Base-by-base conservation (phyloP, 37 sponge, comb jelly and placozoan species). In the Chondrosia reniformis region DNA sequence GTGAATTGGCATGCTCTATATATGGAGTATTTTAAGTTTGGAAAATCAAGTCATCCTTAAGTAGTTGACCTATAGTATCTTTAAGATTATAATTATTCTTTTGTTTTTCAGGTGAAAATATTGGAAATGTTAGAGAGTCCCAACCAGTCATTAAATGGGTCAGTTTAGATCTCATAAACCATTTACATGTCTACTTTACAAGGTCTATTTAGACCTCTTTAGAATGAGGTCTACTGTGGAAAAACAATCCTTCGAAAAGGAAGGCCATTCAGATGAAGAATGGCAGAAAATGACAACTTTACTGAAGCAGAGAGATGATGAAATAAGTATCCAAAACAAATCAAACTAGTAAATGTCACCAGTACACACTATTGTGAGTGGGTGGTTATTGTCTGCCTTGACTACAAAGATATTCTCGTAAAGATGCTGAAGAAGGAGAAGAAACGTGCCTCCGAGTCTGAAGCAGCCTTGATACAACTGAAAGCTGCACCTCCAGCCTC, bases 251-350 rank as follows among this genome's bases (percentile, higher is more conserved):
- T 30, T 19, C 4, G 61, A 59, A 30, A 6, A 59, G 17, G 28
- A 13, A 59, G 61, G 61, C 4, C 61, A 57, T 34, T 57, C 74
- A 56, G 72, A 83, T 34, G 65, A 31, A 28, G 96, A 95, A 55
- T 55, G 89, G 49, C 37, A 84, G 34, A 77, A 64, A 63, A 76
- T 98, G 33, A 79, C 64, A 37, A 89, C 84, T n/a, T 63, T 90
- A n/a, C 59, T 98, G 30, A 59, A 80, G 24, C 99, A 98, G 75
- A 74, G 99, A 65, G 99, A 98, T 59, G 93, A 88, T 63, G 99
- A 98, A 59, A 95, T 98, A 28, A 93, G 84, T 86, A 90, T 81
- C 80, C 80, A 41, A 22, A 25, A 13, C 43, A 69, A 22, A 66
- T 46, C 21, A 27, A 5, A 15, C 7, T 33, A 22, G 25, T 25